Percentiles rank a stretch among this genome's conserved stretches.
phyloP scores from a whole-genome alignment of 2,797 vertebrate genomes.

The Notoglanidium macrostoma region DNA sequence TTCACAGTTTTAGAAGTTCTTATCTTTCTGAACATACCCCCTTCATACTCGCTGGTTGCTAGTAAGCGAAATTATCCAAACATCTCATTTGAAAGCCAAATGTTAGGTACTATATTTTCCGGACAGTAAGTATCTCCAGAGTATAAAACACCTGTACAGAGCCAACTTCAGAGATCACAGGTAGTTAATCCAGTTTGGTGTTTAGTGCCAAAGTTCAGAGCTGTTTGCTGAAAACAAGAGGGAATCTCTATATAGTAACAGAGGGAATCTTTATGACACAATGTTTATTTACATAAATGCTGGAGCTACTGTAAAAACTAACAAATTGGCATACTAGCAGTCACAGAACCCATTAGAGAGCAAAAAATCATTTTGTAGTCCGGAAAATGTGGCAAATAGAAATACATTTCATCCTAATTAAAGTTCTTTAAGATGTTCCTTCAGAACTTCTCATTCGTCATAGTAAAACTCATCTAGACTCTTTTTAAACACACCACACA shows the following conservation, averaged over 20 bases:
- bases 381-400: neutral
- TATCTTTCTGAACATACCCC: neutral
- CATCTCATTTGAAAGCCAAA: neutral
- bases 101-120: neutral
- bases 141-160: neutral
- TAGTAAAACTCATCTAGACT: neutral
- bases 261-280: neutral
- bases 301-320: neutral
- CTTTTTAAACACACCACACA: neutral
- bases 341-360: neutral
- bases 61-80: neutral
- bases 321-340: neutral
- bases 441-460: neutral
- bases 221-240: neutral
- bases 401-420: neutral
- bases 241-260: neutral
- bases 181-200: neutral
- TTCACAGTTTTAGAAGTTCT: constrained; percentile 46
- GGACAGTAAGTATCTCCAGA: neutral
- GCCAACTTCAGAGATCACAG: neutral
- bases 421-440: neutral
- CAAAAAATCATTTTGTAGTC: neutral
- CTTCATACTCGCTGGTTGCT: neutral
- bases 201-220: neutral
- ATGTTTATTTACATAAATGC: neutral